phyloP scores from a whole-genome alignment of 2,113 vertebrate species.

The Leptosomus discolor region DNA sequence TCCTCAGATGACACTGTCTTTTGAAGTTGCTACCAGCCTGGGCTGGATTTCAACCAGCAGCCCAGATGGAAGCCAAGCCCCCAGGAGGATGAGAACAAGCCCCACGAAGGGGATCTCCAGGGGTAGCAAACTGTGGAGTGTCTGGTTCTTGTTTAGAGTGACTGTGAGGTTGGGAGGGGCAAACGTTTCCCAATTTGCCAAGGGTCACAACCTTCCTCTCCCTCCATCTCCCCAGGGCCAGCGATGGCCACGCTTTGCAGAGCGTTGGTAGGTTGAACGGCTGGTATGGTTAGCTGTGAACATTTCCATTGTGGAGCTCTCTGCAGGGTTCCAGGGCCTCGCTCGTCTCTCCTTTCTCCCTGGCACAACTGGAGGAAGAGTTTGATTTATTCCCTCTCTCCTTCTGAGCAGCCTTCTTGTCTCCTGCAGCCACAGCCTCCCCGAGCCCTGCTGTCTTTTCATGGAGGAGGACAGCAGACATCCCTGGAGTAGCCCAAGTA shows the following conservation, averaged over 20 bases:
- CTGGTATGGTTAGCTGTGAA: constrained; percentile 38
- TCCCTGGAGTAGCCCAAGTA: not conserved
- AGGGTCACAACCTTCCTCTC: constrained; percentile 51
- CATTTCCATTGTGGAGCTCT: constrained; percentile 47
- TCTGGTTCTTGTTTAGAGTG: constrained; percentile 58
- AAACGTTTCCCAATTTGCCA: constrained; percentile 30
- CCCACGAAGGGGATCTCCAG: constrained; percentile 9
- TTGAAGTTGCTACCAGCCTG: constrained; percentile 42
- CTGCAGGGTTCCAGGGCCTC: not conserved
- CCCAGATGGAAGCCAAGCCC: constrained; percentile 48
- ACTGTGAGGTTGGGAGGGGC: constrained; percentile 20
- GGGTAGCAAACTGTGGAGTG: not conserved
- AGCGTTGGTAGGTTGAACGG: not conserved
- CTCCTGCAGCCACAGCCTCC: not conserved
- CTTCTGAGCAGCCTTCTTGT: not conserved
- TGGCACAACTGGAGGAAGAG: constrained; percentile 20
- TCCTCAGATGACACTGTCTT: constrained; percentile 43
- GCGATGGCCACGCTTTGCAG: not conserved
- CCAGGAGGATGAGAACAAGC: constrained; percentile 48
- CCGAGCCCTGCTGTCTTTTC: not conserved
- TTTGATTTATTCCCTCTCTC: constrained; percentile 34
- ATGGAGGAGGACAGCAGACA: not conserved
- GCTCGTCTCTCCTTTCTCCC: constrained; percentile 24
- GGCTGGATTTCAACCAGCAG: constrained; percentile 53
- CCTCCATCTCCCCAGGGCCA: not conserved